phyloP scores from a whole-genome alignment of 2,113 vertebrate genomes.

The Prionailurus viverrinus region DNA sequence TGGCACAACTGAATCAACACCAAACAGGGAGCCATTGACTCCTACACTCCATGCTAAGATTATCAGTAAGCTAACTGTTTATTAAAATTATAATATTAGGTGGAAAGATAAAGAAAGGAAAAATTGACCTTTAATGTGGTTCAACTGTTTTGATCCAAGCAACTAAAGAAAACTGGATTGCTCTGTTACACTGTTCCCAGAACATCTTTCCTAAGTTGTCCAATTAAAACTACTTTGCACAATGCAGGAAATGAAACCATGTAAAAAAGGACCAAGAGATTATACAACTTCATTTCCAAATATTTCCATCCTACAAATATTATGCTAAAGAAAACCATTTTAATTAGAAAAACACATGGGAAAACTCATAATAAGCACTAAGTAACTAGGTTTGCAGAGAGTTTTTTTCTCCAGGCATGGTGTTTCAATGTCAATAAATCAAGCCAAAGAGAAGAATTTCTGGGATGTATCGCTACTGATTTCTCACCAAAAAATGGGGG shows the following conservation, averaged over 20 bases:
- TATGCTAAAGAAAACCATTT: slow-evolving; percentile 65
- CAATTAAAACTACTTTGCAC: slow-evolving; percentile 27
- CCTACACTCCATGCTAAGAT: neutral
- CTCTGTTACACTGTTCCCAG: neutral
- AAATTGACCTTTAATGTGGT: neutral
- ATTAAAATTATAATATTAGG: neutral
- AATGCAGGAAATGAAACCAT: neutral
- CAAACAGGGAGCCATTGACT: neutral
- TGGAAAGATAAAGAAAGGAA: neutral
- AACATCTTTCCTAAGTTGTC: neutral
- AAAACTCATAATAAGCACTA: slow-evolving; percentile 34
- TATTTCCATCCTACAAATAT: slow-evolving; percentile 55
- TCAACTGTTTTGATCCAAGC: neutral
- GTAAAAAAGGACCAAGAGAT: slow-evolving; percentile 31
- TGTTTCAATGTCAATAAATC: slow-evolving; percentile 60
- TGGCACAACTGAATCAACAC: neutral
- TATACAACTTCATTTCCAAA: slow-evolving; percentile 62
- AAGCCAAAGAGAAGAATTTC: slow-evolving; percentile 36
- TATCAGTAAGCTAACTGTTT: neutral
- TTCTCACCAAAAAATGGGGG: neutral
- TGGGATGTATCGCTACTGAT: neutral
- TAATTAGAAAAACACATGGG: slow-evolving; percentile 67
- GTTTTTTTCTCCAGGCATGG: neutral
- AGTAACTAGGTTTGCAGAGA: slow-evolving; percentile 43
- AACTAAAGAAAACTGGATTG: neutral